Percentiles rank a stretch among this genome's conserved stretches.
phyloP scores from a whole-genome alignment of 92 coral and sea anemone species.

The Epizoanthus stellaris region DNA sequence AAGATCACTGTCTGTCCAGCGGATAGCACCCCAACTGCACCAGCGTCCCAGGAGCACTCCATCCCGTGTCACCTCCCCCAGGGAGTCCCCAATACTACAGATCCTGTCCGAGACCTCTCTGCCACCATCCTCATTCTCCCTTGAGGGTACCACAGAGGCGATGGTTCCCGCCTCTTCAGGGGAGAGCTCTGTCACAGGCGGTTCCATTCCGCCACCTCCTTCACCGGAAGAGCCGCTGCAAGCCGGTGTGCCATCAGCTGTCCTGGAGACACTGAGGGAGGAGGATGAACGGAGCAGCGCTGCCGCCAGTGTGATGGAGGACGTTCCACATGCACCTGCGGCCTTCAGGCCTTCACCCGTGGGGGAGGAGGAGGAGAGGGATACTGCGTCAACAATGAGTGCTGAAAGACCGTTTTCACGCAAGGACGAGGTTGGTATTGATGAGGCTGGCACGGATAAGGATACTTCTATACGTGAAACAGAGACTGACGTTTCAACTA shows the following conservation, averaged over 20 bases:
- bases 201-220: conserved; percentile 89
- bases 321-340: background rate
- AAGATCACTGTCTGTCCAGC: conserved; percentile 69
- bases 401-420: background rate
- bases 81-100: conserved; percentile 53
- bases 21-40: conserved; percentile 45
- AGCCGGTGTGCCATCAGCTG: conserved; percentile 17
- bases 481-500: background rate
- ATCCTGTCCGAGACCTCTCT: conserved; percentile 83
- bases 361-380: conserved; percentile 44
- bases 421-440: background rate
- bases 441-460: background rate
- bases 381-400: background rate
- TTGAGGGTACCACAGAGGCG: conserved; percentile 49
- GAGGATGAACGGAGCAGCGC: conserved; percentile 84
- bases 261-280: conserved; percentile 79
- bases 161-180: conserved; percentile 30
- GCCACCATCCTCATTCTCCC: conserved; percentile 27
- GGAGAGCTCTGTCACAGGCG: conserved; percentile 41
- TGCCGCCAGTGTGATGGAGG: conserved; percentile 50
- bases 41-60: conserved; percentile 83
- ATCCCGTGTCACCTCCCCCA: conserved; percentile 53
- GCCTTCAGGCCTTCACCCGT: conserved; percentile 52
- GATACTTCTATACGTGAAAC: background rate
- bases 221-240: conserved; percentile 71